Evolutionary conservation across 1,140 invertebrate genomes (phyloP), one percentile per base, ranked within the genome.

Genomic region (Drosophila sp.): DNA sequence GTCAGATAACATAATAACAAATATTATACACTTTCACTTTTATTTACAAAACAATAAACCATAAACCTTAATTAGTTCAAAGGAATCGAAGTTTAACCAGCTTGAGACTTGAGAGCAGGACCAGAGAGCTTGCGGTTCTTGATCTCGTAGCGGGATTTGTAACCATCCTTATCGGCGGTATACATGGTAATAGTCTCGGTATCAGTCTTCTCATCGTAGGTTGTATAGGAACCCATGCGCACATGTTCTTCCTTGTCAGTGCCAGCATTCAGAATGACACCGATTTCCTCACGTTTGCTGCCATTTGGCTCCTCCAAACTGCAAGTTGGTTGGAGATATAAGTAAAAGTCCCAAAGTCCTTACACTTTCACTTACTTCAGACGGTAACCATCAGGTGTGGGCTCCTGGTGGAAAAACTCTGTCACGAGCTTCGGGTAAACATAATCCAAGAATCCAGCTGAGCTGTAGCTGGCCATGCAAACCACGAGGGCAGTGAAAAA

Each of bases 141-240:
- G 17, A 86, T 72, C 64, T 66, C 50, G 47, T 90, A 90, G 7
- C 79, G 79, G 0, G 91, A 30, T 60, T 87, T 84, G 61, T 91
- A 92, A 58, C 91, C 91, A 75, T 92, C 72, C 58, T 92, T 92
- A 30, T 92, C 91, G 44, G 91, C 90, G 0, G 91, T 92, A 62
- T 92, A 92, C 81, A 91, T 91, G 23, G 85, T 87, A 4, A 80
- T 76, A 35, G 90, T 79, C 3, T 90, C 86, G 30, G 66, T 92
- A 11, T 91, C 78, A 47, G 90, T 91, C 55, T 92, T 92, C 58
- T 89, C 81, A 74, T 91, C 87, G 2, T 81, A 78, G 0, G 56
- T 56, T 8, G 79, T 62, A 61, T 91, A 90, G 23, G 72, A 58
- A 60, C 91, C 91, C 87, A 92, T 91, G 3, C 90, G 87, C 2